These are phyloP conservation scores for Sternotherus odoratus DNA, from an alignment of 2,797 vertebrate species.

Conservation along the genomic window DNA sequence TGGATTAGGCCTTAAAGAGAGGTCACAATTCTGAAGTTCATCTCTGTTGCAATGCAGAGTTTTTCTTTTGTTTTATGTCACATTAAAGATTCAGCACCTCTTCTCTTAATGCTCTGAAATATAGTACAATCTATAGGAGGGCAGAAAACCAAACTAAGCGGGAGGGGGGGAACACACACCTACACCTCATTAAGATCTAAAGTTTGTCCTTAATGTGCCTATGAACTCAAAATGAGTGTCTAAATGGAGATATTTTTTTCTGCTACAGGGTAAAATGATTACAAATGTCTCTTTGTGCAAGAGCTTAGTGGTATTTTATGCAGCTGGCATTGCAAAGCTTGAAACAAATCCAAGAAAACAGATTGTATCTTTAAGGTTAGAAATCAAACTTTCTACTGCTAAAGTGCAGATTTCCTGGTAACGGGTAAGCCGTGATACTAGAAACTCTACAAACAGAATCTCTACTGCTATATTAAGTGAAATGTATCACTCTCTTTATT, in stretches of 20 bases:
- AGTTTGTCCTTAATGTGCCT: conserved; percentile 66
- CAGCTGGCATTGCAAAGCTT: conserved; percentile 60
- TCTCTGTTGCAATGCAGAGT: not conserved
- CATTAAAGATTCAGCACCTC: conserved; percentile 52
- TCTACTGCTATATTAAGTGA: not conserved
- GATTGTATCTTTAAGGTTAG: conserved; percentile 71
- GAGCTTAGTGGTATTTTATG: conserved; percentile 64
- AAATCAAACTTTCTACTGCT: conserved; percentile 60
- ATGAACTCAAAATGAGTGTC: conserved; percentile 62
- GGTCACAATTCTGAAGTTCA: conserved; percentile 2
- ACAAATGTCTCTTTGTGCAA: conserved; percentile 67
- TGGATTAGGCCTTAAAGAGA: conserved; percentile 62
- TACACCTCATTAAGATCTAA: conserved; percentile 64
- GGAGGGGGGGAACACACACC: not conserved
- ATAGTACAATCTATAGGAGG: conserved; percentile 38
- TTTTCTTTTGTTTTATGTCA: conserved; percentile 55
- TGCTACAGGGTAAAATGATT: conserved; percentile 59
- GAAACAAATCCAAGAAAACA: conserved; percentile 74
- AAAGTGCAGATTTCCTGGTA: conserved; percentile 41
- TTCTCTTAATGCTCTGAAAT: conserved; percentile 53
- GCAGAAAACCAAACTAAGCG: conserved; percentile 39
- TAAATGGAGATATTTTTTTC: conserved; percentile 62
- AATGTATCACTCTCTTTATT: not conserved
- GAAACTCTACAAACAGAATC: conserved; percentile 23
- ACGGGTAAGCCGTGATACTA: conserved; percentile 11